A percentile compares a stretch with the other conserved stretches of the same genome.
These are phyloP conservation scores for Chaenocephalus aceratus DNA, from an alignment of 2,113 vertebrate genomes.

Conservation along the genomic window DNA sequence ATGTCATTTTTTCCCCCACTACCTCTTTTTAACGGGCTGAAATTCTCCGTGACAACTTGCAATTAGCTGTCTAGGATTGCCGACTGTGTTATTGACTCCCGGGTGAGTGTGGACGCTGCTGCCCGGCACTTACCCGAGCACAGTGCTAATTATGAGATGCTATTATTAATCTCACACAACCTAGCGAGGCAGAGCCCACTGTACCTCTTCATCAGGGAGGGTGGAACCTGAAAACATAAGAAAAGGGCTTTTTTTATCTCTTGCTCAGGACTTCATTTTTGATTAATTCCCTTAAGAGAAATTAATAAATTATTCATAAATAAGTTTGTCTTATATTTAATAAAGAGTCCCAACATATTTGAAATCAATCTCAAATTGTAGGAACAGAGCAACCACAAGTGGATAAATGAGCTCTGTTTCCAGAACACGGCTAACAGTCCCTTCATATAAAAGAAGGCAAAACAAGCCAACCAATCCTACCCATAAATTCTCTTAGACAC, in stretches of 20 bases:
- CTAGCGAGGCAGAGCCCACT: neutral
- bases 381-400: too few relatives aligned
- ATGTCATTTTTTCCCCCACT: slow-evolving; percentile 29
- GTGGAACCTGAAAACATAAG: neutral
- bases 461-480: too few relatives aligned
- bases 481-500: too few relatives aligned
- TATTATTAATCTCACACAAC: slow-evolving; percentile 65
- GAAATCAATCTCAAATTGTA: too few relatives aligned
- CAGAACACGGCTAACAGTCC: too few relatives aligned
- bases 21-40: slow-evolving; percentile 41
- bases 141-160: slow-evolving; percentile 70
- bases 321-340: too few relatives aligned
- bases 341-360: too few relatives aligned
- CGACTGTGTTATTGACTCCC: slow-evolving; percentile 73
- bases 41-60: slow-evolving; percentile 79
- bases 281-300: too few relatives aligned
- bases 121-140: slow-evolving; percentile 58
- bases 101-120: slow-evolving; percentile 55
- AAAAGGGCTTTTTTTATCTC: neutral
- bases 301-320: too few relatives aligned
- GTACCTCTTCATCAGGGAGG: neutral
- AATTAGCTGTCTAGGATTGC: slow-evolving; percentile 76
- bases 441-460: too few relatives aligned
- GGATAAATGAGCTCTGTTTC: too few relatives aligned
- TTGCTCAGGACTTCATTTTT: neutral